Evolutionary conservation across 2,797 vertebrate genomes (phyloP).

Genomic region (Anguilla marmorata): DNA sequence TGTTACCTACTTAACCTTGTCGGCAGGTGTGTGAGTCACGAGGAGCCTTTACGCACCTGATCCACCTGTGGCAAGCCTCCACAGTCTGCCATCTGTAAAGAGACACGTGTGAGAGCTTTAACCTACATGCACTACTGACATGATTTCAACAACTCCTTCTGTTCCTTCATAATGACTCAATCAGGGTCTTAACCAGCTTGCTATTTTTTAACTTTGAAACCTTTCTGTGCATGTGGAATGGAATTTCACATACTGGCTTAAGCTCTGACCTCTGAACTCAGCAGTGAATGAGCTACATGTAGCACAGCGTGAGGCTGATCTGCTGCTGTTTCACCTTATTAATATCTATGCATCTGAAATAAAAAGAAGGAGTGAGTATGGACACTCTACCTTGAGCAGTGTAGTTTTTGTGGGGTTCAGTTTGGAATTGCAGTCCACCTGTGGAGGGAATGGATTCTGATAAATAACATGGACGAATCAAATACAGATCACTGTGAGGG

Average conservation of each 20-base stretch:
- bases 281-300: conserved; percentile 70
- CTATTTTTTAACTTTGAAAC: neutral
- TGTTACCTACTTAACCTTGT: conserved; percentile 51
- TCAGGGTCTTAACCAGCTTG: neutral
- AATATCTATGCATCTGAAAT: conserved; percentile 44
- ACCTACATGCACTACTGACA: neutral
- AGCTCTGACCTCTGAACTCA: conserved; percentile 38
- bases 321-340: conserved; percentile 57
- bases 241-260: conserved; percentile 32
- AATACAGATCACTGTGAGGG: neutral
- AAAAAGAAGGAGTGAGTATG: conserved; percentile 3
- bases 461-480: conserved; percentile 18
- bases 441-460: conserved; percentile 8
- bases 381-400: conserved; percentile 84
- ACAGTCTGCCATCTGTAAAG: conserved; percentile 91
- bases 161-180: neutral
- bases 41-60: conserved; percentile 78
- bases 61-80: conserved; percentile 96
- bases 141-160: neutral
- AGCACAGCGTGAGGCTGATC: conserved; percentile 71
- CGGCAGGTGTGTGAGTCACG: conserved; percentile 24
- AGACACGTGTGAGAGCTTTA: conserved; percentile 18
- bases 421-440: conserved; percentile 99
- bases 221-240: neutral
- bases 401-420: conserved; percentile 97